Evolutionary conservation across 2,113 vertebrate genomes (phyloP).

Genomic region (Syrmaticus mikado): DNA sequence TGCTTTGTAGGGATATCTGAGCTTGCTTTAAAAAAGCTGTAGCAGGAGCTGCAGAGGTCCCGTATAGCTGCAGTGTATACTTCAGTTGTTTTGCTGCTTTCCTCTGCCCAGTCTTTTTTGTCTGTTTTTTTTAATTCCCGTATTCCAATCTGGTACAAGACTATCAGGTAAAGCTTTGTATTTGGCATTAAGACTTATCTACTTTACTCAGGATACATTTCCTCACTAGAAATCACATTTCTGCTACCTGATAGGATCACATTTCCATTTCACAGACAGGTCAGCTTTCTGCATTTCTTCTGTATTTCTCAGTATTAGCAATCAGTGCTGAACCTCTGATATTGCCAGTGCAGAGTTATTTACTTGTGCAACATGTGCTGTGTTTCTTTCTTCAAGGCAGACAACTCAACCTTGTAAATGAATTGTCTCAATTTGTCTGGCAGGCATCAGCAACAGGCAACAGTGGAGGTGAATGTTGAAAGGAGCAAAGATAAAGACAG

Average conservation of each 20-base stretch:
- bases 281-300: background rate
- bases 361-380: background rate
- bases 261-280: background rate
- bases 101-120: background rate
- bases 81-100: background rate
- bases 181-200: background rate
- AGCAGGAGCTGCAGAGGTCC: background rate
- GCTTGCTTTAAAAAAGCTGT: background rate
- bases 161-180: background rate
- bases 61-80: fast-evolving
- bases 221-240: background rate
- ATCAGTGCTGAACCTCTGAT: background rate
- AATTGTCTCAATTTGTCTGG: background rate
- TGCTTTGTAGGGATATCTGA: background rate
- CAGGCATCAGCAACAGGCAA: background rate
- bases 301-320: background rate
- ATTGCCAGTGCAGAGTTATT: background rate
- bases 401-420: background rate
- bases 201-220: background rate
- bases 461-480: background rate
- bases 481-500: background rate
- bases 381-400: background rate
- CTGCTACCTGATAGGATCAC: background rate
- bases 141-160: background rate
- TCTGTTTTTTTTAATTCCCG: background rate